Conservation (phyloP, 2,113 vertebrate genomes). For the Mesoclemmys tuberculata region DNA sequence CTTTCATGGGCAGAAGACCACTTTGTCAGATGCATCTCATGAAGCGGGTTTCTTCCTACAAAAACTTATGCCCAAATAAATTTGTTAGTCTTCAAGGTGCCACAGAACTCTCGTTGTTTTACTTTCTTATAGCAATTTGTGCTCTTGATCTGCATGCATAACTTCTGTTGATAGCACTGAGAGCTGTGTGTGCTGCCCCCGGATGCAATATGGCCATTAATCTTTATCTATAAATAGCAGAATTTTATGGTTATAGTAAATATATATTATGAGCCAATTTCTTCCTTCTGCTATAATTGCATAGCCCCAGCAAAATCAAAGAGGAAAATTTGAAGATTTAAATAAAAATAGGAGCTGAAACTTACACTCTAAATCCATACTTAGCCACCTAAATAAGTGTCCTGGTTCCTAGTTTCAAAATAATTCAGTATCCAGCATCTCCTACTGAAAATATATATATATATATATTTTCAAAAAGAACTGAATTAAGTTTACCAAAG, state of each 20-base stretch:
- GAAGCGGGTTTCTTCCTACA: too few species aligned
- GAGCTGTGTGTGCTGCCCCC: background rate
- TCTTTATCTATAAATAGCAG: background rate
- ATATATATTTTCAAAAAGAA: background rate
- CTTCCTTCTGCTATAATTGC: background rate
- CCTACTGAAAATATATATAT: background rate
- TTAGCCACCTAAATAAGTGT: background rate
- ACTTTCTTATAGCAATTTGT: background rate
- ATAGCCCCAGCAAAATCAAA: background rate
- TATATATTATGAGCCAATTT: background rate
- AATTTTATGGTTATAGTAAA: background rate
- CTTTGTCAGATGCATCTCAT: too few species aligned
- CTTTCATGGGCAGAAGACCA: too few species aligned
- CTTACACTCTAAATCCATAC: background rate
- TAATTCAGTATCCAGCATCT: background rate
- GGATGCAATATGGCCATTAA: background rate
- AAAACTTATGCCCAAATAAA: too few species aligned
- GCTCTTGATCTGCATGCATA: background rate
- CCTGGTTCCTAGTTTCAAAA: background rate
- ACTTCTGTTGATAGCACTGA: background rate
- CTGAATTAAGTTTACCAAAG: background rate
- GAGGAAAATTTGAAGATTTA: background rate
- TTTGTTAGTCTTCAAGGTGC: too few species aligned
- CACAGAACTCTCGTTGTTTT: background rate
- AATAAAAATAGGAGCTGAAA: background rate